Percentiles rank a stretch among this genome's conserved stretches.
Conservation (phyloP, 2,113 vertebrate species). For the Rhea pennata region DNA sequence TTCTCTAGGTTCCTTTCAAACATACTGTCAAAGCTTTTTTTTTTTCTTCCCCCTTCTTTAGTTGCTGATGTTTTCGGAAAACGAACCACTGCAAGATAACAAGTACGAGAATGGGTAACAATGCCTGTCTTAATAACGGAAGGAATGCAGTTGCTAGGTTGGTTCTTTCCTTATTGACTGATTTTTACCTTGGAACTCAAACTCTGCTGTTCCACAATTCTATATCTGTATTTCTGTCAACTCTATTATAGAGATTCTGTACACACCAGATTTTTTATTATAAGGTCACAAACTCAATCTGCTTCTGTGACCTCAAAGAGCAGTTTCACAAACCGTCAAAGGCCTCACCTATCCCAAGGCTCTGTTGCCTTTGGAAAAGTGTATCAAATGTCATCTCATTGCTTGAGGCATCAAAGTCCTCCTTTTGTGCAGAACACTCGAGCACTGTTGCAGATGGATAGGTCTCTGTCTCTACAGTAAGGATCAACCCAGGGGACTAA, state of each 20-base stretch:
- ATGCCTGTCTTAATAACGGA: background rate
- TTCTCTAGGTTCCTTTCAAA: background rate
- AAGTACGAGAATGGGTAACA: background rate
- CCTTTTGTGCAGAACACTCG: background rate
- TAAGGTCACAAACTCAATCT: constrained; percentile 38
- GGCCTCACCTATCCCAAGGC: background rate
- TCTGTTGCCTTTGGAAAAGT: background rate
- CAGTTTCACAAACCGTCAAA: background rate
- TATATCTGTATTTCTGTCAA: background rate
- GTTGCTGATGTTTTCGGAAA: too few species aligned
- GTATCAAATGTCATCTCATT: background rate
- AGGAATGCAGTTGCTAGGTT: background rate
- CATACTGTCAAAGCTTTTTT: background rate
- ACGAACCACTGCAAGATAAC: background rate
- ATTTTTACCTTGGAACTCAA: background rate
- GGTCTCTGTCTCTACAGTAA: background rate
- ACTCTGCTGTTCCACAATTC: background rate
- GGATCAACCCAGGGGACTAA: background rate
- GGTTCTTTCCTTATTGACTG: background rate
- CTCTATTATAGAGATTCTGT: background rate
- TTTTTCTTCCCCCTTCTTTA: background rate
- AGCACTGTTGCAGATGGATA: background rate
- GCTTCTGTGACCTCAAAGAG: background rate
- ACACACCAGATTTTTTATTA: background rate
- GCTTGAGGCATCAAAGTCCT: background rate